Evolutionary conservation across 2,888 invertebrate genomes (phyloP).

Genomic region (Drosophila buzzatii): DNA sequence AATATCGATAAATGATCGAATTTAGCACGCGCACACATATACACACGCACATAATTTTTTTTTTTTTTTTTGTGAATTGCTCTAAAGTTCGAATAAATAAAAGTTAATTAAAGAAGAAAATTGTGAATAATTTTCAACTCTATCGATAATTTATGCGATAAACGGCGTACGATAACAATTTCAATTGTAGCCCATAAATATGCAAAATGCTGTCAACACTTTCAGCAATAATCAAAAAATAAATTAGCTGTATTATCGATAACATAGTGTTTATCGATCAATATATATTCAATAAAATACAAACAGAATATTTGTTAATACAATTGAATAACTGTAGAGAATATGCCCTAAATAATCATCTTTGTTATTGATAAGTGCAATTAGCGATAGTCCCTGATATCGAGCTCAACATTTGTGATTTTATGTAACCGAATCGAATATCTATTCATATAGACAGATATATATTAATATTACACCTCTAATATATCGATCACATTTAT

Average conservation of each 20-base stretch:
- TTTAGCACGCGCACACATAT: constrained; percentile 49
- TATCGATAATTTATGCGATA: not conserved
- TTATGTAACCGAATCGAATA: too few species aligned
- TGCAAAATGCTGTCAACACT: not conserved
- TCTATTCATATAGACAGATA: too few species aligned
- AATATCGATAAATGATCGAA: constrained; percentile 56
- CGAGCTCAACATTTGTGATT: not conserved
- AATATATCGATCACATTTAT: constrained; percentile 10
- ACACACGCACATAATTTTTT: constrained; percentile 18
- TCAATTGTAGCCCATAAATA: not conserved
- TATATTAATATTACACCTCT: not conserved
- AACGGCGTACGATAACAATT: not conserved
- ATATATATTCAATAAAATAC: not conserved
- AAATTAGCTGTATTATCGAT: not conserved
- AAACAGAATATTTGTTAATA: not conserved
- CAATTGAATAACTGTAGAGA: not conserved
- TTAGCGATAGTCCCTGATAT: not conserved
- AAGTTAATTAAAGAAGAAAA: constrained; percentile 25
- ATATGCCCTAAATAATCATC: not conserved
- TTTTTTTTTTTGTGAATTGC: constrained; percentile 65
- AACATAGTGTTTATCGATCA: not conserved
- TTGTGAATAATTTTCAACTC: not conserved
- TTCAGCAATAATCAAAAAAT: not conserved
- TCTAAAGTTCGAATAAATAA: constrained; percentile 37
- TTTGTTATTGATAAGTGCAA: not conserved